Evolutionary conservation across 2,888 invertebrate species (phyloP).

Genomic region (Aphrophora alni): DNA sequence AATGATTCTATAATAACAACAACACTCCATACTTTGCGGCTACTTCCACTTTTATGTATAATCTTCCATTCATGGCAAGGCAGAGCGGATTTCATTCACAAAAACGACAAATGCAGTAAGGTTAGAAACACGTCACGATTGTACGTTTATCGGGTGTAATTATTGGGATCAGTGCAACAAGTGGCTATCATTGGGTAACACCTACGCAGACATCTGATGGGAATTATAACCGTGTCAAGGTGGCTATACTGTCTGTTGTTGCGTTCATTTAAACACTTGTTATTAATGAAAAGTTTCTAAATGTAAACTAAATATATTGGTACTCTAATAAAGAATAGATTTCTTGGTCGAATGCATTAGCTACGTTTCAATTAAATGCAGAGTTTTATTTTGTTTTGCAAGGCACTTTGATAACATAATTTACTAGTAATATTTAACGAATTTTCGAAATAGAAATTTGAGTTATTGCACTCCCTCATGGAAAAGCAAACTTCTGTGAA

Average conservation of each 20-base stretch:
- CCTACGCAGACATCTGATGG: background rate
- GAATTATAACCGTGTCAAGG: background rate
- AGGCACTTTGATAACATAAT: too few species aligned
- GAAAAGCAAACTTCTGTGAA: too few species aligned
- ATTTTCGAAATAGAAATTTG: too few species aligned
- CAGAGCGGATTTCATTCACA: background rate
- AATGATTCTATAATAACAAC: slow-evolving; percentile 9
- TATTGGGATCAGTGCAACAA: background rate
- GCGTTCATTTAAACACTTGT: too few species aligned
- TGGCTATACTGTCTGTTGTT: background rate
- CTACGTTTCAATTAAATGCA: too few species aligned
- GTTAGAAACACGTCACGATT: background rate
- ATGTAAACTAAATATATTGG: too few species aligned
- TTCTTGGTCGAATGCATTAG: too few species aligned
- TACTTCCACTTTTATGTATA: slow-evolving; percentile 5
- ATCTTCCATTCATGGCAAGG: background rate
- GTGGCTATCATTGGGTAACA: background rate
- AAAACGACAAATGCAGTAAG: background rate
- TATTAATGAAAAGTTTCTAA: too few species aligned
- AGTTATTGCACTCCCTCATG: too few species aligned
- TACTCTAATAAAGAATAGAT: too few species aligned
- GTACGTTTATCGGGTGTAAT: background rate
- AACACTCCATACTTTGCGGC: background rate
- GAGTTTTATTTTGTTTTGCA: too few species aligned
- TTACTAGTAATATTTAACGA: too few species aligned